These are phyloP conservation scores for Gavialis gangeticus DNA, from an alignment of 2,113 vertebrate genomes.

Conservation along the genomic window DNA sequence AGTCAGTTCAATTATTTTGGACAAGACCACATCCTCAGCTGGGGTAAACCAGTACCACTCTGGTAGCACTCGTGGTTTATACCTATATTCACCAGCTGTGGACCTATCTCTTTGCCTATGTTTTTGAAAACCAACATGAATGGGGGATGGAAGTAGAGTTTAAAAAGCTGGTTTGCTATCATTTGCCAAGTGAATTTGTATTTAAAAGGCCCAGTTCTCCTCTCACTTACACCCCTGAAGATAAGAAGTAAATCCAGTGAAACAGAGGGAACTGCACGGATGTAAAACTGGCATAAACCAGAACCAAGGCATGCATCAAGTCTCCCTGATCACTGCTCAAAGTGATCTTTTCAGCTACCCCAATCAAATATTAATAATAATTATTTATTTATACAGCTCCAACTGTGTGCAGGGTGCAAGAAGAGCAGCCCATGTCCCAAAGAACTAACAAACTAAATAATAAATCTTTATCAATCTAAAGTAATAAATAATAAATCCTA, in stretches of 20 bases:
- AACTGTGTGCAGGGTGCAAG: slow-evolving; percentile 44
- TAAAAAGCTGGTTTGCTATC: background rate
- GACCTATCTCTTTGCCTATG: background rate
- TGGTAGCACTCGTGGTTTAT: background rate
- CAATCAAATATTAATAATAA: slow-evolving; percentile 72
- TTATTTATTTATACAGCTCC: slow-evolving; percentile 67
- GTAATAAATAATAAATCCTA: slow-evolving; percentile 71
- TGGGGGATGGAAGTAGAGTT: background rate
- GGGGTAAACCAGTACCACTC: background rate
- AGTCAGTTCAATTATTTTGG: background rate
- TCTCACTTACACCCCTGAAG: background rate
- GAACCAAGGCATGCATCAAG: background rate
- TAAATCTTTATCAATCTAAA: slow-evolving; percentile 69
- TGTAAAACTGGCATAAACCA: slow-evolving; percentile 3
- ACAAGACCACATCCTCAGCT: background rate
- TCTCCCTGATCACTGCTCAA: slow-evolving; percentile 49
- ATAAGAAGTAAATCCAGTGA: background rate
- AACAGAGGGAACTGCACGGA: slow-evolving; percentile 5
- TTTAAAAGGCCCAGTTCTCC: slow-evolving; percentile 3
- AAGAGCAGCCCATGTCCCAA: background rate
- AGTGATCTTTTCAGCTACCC: slow-evolving; percentile 47
- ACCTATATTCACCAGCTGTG: background rate
- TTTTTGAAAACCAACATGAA: background rate
- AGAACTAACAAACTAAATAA: slow-evolving; percentile 74
- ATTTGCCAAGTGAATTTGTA: background rate